phyloP scores from a whole-genome alignment of 1,140 invertebrate species.

The Nymphalis io region DNA sequence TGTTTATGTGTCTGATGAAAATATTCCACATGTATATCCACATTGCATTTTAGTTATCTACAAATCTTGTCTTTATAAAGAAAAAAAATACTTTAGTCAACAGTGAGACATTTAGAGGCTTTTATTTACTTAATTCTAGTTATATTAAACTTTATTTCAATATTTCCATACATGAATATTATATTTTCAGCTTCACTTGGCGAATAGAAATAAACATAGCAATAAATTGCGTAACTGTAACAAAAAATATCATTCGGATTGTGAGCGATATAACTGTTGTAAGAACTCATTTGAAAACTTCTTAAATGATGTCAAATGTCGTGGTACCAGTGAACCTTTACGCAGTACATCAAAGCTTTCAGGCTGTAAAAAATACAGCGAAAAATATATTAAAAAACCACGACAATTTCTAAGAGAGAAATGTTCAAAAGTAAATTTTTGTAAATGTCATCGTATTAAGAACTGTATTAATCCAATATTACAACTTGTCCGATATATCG shows the following conservation, averaged over 20 bases:
- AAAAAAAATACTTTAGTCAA: no score
- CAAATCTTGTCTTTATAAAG: no score
- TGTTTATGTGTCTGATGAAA: no score
- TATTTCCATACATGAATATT: neutral
- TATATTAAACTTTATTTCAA: no score
- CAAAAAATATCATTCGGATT: constrained; percentile 46
- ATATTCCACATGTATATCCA: no score
- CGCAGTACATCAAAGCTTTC: constrained; percentile 36
- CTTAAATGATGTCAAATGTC: constrained; percentile 25
- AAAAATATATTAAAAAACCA: constrained; percentile 38
- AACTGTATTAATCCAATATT: constrained; percentile 54
- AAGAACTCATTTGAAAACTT: constrained; percentile 39
- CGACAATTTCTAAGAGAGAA: constrained; percentile 22
- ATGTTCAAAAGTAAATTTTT: constrained; percentile 28
- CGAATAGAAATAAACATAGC: neutral
- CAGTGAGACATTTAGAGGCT: no score
- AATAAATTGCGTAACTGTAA: constrained; percentile 13
- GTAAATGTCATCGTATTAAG: constrained; percentile 44
- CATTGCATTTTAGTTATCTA: no score
- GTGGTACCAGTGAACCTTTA: constrained; percentile 49
- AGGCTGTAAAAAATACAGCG: constrained; percentile 16
- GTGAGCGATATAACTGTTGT: constrained; percentile 36
- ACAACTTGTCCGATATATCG: constrained; percentile 56
- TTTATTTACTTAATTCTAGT: no score
- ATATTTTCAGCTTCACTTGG: constrained; percentile 6